Evolutionary conservation across 2,888 invertebrate genomes (phyloP), one percentile per base, ranked within the genome.

Genomic region (Trichopoda pennipes): DNA sequence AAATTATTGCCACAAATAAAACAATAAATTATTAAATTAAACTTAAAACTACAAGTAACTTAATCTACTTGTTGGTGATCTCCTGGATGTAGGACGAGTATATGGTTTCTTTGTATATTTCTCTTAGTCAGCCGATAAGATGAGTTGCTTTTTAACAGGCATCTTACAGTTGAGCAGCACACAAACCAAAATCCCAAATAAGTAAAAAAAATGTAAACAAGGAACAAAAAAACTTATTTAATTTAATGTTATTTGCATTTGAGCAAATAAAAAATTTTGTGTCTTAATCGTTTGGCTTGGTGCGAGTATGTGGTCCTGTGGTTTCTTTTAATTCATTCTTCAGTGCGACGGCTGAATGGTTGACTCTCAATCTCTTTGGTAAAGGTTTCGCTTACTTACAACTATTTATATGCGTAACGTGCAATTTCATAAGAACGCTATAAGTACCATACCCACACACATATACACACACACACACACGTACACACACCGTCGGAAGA

Each of bases 191-290:
- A 42, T 28, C 1, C 14, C 12, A 32, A 68, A 44, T 47, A 66
- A 66, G 21, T 32, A 42, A 66, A 23, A 66, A 66, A 53, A 66
- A 66, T 16, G 17, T 23, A 66, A 23, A 66, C 53, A 53, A 16
- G n/a, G 17, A 63, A 60, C 16, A 73, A 28, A 84, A 68, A 77
- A 88, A 88, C 84, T 87, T 88, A 84, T 88, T 90, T 90, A 90
- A 90, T 90, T 90, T 90, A 90, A 89, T 90, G 91, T 90, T 90
- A 90, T 90, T 90, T 90, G 89, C 90, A 85, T 89, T 89, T 90
- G 87, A 89, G 90, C 89, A 89, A 89, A 90, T 90, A 90, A 90
- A 90, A 89, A 90, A 90, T 89, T 89, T 90, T 88, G 91, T 88
- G 90, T 90, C 90, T 90, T 90, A 90, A 90, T 90, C 90, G 90